Conservation (phyloP, 2,888 invertebrate genomes). For the Lymantria monacha region DNA sequence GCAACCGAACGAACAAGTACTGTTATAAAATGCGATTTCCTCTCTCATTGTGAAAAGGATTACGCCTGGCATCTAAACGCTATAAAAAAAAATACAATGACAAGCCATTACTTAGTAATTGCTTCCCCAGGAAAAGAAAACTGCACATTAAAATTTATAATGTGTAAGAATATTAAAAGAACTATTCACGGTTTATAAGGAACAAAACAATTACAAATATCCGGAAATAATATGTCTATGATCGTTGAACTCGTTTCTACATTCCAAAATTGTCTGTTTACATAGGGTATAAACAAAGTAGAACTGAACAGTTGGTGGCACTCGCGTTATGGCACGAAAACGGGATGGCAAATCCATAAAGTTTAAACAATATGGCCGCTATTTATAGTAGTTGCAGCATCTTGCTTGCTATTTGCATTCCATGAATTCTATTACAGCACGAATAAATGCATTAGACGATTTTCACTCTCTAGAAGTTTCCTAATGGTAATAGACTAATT, state of each 20-base stretch:
- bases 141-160: too few relatives aligned
- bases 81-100: too few relatives aligned
- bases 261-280: slow-evolving; percentile 30
- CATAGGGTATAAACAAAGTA: slow-evolving; percentile 19
- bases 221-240: slow-evolving; percentile 7
- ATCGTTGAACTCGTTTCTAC: slow-evolving; percentile 22
- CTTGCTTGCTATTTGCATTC: slow-evolving; percentile 21
- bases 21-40: too few relatives aligned
- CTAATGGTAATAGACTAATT: neutral
- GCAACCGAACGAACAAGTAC: too few relatives aligned
- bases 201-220: too few relatives aligned
- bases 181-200: too few relatives aligned
- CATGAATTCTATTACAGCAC: slow-evolving; percentile 20
- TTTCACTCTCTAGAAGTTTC: slow-evolving; percentile 23
- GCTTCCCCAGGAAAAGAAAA: too few relatives aligned
- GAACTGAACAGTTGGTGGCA: slow-evolving; percentile 24
- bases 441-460: slow-evolving; percentile 22
- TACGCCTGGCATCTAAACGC: too few relatives aligned
- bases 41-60: too few relatives aligned
- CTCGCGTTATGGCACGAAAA: slow-evolving; percentile 14
- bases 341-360: slow-evolving; percentile 22
- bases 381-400: slow-evolving; percentile 18
- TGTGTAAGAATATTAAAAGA: too few relatives aligned
- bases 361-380: slow-evolving; percentile 36
- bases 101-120: too few relatives aligned